Percentiles rank a stretch among this genome's conserved stretches.
phyloP scores from a whole-genome alignment of 2,113 vertebrate genomes.

The Corythornis cristatus region DNA sequence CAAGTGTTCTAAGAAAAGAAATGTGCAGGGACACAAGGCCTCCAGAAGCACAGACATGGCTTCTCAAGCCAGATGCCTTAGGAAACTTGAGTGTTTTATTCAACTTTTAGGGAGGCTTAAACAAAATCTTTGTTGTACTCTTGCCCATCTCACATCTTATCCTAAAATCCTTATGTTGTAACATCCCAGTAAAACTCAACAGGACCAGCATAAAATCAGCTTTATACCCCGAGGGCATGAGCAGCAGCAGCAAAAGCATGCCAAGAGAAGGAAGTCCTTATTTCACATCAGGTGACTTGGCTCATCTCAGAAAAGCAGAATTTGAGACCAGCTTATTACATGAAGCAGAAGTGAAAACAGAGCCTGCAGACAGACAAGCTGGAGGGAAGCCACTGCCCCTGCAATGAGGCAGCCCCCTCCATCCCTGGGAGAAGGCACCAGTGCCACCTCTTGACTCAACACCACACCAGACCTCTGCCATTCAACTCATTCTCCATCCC shows the following conservation, averaged over 20 bases:
- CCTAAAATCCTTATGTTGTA: not conserved
- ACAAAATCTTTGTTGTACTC: not conserved
- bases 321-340: not conserved
- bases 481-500: not conserved
- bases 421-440: not conserved
- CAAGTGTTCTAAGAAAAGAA: not conserved
- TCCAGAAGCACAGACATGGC: not conserved
- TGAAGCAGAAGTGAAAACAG: slow-evolving; percentile 19
- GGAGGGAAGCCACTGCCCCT: not conserved
- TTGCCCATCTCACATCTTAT: not conserved
- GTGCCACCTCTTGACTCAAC: not conserved
- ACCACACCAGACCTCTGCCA: not conserved
- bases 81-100: not conserved
- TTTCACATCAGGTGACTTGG: not conserved
- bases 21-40: not conserved
- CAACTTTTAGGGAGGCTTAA: not conserved
- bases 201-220: not conserved
- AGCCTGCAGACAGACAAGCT: not conserved
- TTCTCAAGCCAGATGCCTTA: not conserved
- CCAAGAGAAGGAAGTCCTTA: not conserved
- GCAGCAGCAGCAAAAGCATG: not conserved
- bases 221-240: not conserved
- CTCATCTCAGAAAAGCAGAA: not conserved
- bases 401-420: not conserved
- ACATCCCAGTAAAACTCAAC: not conserved